Evolutionary conservation across 1,140 invertebrate species (phyloP).

Genomic region (Brachionus rubens): DNA sequence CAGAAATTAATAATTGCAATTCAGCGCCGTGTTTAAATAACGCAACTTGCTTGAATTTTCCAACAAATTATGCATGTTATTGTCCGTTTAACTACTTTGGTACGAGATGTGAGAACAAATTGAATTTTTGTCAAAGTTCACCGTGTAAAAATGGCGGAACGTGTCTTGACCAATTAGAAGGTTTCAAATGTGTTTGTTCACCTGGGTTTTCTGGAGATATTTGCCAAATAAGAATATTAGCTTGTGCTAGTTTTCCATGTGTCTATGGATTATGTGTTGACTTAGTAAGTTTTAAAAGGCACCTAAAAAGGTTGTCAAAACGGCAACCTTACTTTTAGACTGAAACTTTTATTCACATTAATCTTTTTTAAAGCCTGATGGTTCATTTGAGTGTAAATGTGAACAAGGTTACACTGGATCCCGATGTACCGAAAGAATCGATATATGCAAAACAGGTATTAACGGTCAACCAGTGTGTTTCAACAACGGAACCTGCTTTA

Average conservation of each 20-base stretch:
- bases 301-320: too few species aligned
- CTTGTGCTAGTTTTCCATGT: slow-evolving; percentile 41
- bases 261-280: slow-evolving; percentile 12
- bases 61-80: slow-evolving; percentile 13
- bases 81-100: slow-evolving; percentile 36
- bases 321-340: too few species aligned
- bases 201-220: slow-evolving; percentile 74
- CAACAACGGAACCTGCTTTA: slow-evolving; percentile 45
- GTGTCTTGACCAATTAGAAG: slow-evolving; percentile 65
- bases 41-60: slow-evolving; percentile 28
- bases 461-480: slow-evolving; percentile 63
- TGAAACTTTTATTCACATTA: too few species aligned
- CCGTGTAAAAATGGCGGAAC: slow-evolving; percentile 63
- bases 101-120: slow-evolving; percentile 13
- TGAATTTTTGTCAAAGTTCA: slow-evolving; percentile 54
- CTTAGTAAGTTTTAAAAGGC: not conserved
- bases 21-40: slow-evolving; percentile 26
- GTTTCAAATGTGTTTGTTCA: slow-evolving; percentile 77
- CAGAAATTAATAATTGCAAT: slow-evolving; percentile 17
- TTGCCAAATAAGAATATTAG: slow-evolving; percentile 47
- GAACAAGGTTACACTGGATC: slow-evolving; percentile 47
- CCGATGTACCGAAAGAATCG: not conserved
- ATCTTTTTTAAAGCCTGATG: not conserved
- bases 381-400: slow-evolving; percentile 10
- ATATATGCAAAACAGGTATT: slow-evolving; percentile 53